Evolutionary conservation across 2,113 vertebrate species (phyloP).

Genomic region (Phycodurus eques): DNA sequence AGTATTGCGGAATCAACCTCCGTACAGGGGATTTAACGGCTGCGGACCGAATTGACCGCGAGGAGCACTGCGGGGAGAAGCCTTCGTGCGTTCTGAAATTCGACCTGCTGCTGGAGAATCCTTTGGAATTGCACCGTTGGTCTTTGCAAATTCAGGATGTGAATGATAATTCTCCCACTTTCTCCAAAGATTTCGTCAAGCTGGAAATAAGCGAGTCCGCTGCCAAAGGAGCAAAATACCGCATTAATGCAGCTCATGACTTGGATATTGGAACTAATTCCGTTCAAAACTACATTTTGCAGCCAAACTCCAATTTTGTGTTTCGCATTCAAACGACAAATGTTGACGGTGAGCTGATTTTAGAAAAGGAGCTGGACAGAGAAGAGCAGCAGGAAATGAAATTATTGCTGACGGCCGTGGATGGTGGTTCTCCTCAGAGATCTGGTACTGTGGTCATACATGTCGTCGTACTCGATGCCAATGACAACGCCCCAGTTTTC

Average conservation of each 20-base stretch:
- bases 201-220: conserved; percentile 67
- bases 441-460: conserved; percentile 54
- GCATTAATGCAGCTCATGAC: conserved; percentile 68
- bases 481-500: conserved; percentile 59
- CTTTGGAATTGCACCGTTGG: conserved; percentile 61
- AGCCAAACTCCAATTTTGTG: conserved; percentile 61
- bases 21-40: conserved; percentile 71
- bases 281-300: conserved; percentile 67
- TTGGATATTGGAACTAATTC: conserved; percentile 72
- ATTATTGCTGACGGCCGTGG: conserved; percentile 56
- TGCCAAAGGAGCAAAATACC: conserved; percentile 56
- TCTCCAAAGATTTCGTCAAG: conserved; percentile 49
- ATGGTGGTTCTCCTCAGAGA: conserved; percentile 57
- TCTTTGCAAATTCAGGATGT: conserved; percentile 73
- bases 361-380: conserved; percentile 54
- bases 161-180: conserved; percentile 77
- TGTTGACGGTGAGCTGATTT: conserved; percentile 33
- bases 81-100: conserved; percentile 68
- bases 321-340: conserved; percentile 50
- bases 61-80: conserved; percentile 70
- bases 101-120: conserved; percentile 68
- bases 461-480: conserved; percentile 57
- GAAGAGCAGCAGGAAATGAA: conserved; percentile 46
- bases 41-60: conserved; percentile 74
- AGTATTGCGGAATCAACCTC: conserved; percentile 57